Conservation (phyloP, 2,888 invertebrate species). For the Acanthoscelides obtectus region DNA sequence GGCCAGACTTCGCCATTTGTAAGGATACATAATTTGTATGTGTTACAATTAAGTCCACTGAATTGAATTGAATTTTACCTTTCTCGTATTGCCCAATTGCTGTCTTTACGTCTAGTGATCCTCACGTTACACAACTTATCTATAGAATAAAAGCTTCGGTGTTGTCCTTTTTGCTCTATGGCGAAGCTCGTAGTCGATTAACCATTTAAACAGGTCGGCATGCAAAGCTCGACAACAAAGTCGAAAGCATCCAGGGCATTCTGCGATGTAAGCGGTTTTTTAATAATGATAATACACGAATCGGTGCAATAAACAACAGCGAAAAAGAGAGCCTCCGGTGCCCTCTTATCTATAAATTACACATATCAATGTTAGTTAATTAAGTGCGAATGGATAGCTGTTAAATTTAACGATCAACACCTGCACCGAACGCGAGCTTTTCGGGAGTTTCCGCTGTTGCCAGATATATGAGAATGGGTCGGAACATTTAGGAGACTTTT, state of each 20-base stretch:
- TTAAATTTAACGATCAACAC: conserved; percentile 3
- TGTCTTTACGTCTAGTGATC: too few relatives aligned
- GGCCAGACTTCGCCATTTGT: too few relatives aligned
- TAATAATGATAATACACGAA: background rate
- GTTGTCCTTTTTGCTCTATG: too few relatives aligned
- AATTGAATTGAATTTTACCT: too few relatives aligned
- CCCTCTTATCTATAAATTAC: conserved; percentile 2
- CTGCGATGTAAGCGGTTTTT: background rate
- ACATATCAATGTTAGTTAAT: conserved; percentile 1
- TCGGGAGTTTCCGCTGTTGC: background rate
- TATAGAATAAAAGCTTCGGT: too few relatives aligned
- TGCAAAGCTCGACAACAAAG: background rate
- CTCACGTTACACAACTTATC: too few relatives aligned
- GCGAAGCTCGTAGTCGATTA: too few relatives aligned
- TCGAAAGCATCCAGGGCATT: background rate
- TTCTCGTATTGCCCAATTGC: too few relatives aligned
- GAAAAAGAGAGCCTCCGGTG: background rate
- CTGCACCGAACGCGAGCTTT: background rate
- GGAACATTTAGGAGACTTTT: background rate
- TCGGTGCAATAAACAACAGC: conserved; percentile 1
- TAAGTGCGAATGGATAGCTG: conserved; percentile 1
- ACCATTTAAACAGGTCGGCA: too few relatives aligned
- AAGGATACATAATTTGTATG: too few relatives aligned
- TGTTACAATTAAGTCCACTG: too few relatives aligned
- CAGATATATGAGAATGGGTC: background rate